These are phyloP conservation scores for Barbus barbus DNA, from an alignment of 2,113 vertebrate genomes.

Conservation along the genomic window DNA sequence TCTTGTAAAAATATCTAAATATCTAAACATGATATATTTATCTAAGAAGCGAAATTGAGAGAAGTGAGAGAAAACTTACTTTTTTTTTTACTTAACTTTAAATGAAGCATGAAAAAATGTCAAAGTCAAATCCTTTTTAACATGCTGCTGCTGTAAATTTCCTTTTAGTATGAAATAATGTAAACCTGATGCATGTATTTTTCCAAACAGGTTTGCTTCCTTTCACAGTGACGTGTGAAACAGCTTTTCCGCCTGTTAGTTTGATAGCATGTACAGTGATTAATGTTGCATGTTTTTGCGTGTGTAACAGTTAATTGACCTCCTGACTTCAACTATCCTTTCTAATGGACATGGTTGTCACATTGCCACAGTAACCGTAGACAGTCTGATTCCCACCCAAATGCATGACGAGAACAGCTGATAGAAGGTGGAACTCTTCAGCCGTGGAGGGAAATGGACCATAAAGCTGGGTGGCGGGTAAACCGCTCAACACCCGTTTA, in stretches of 20 bases:
- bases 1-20: background rate
- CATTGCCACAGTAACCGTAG: background rate
- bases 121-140: background rate
- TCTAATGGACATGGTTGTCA: slow-evolving; percentile 4
- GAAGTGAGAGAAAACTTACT: background rate
- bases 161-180: background rate
- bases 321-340: slow-evolving; percentile 33
- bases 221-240: slow-evolving; percentile 21
- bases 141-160: background rate
- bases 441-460: slow-evolving; percentile 35
- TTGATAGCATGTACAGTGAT: background rate
- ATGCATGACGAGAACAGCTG: slow-evolving; percentile 26
- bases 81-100: background rate
- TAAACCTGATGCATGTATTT: slow-evolving; percentile 1
- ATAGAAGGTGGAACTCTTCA: slow-evolving; percentile 25
- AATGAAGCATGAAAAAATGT: background rate
- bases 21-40: background rate
- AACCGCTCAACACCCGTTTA: slow-evolving; percentile 46
- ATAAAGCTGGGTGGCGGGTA: slow-evolving; percentile 44
- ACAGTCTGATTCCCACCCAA: slow-evolving; percentile 11
- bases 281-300: background rate
- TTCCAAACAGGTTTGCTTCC: slow-evolving; percentile 8
- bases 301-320: slow-evolving; percentile 16
- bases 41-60: background rate
- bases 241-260: slow-evolving; percentile 24